Evolutionary conservation across 2,888 invertebrate genomes (phyloP).

Genomic region (Caenorhabditis auriculariae): DNA sequence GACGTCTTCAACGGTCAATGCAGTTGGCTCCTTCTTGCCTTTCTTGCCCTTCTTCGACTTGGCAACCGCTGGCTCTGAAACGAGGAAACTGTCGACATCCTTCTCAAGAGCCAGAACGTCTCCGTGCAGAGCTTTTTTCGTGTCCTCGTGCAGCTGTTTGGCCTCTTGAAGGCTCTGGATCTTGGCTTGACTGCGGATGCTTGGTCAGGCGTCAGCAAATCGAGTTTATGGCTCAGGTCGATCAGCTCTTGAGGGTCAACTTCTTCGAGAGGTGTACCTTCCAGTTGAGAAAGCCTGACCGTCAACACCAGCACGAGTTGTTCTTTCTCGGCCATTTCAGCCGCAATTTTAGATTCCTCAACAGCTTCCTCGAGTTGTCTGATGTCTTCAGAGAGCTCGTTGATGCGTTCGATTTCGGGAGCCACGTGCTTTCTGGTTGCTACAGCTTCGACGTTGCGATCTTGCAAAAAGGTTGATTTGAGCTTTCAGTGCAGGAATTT

Average conservation of each 20-base stretch:
- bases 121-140: conserved; percentile 16
- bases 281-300: conserved; percentile 12
- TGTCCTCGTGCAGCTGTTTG: conserved; percentile 8
- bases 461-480: conserved; percentile 17
- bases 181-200: background rate
- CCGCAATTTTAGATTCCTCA: conserved; percentile 12
- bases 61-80: background rate
- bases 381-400: conserved; percentile 6
- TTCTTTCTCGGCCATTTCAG: conserved; percentile 20
- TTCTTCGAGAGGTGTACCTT: conserved; percentile 3
- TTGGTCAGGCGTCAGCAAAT: conserved; percentile 2
- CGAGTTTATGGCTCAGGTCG: conserved; percentile 1
- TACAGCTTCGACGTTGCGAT: conserved; percentile 9
- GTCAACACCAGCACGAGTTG: conserved; percentile 13
- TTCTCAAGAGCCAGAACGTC: conserved; percentile 38
- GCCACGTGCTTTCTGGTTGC: conserved; percentile 16
- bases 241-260: conserved; percentile 4
- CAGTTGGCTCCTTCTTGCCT: conserved; percentile 10
- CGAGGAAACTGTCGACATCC: conserved; percentile 13
- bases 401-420: conserved; percentile 7
- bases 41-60: conserved; percentile 21
- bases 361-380: conserved; percentile 8
- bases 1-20: conserved; percentile 4
- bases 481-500: conserved; percentile 21
- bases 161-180: conserved; percentile 1